Conservation (phyloP, 2,797 vertebrate genomes). For the Dallia pectoralis region DNA sequence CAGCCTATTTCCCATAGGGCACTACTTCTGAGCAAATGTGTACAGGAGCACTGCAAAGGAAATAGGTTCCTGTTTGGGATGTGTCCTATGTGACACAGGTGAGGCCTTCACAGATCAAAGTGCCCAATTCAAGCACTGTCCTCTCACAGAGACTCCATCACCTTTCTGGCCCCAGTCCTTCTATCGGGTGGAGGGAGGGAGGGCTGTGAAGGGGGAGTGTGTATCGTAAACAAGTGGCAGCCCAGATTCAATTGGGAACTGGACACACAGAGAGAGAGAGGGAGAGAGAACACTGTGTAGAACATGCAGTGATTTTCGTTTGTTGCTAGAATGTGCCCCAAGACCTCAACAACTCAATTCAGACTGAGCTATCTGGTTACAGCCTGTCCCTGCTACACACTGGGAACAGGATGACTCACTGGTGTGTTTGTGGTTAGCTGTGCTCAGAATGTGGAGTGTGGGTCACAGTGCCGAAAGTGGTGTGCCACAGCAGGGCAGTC, state of each 20-base stretch:
- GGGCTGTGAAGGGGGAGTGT: constrained; percentile 13
- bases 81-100: neutral
- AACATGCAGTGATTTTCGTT: neutral
- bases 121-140: constrained; percentile 18
- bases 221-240: constrained; percentile 7
- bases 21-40: neutral
- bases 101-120: neutral
- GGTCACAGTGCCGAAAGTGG: constrained; percentile 8
- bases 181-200: constrained; percentile 9
- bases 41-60: neutral
- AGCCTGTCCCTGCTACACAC: neutral
- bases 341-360: neutral
- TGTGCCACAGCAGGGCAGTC: constrained; percentile 21
- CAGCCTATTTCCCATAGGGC: neutral
- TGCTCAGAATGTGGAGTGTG: neutral
- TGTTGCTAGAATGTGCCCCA: neutral
- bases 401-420: neutral
- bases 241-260: constrained; percentile 5
- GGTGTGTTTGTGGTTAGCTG: constrained; percentile 21
- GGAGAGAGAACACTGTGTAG: neutral
- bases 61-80: neutral
- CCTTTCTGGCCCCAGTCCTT: neutral
- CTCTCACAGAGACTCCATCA: neutral
- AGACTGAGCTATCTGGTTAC: neutral
- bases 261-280: constrained; percentile 10